Conservation (phyloP, 2,113 vertebrate genomes). For the Myotis brandtii region DNA sequence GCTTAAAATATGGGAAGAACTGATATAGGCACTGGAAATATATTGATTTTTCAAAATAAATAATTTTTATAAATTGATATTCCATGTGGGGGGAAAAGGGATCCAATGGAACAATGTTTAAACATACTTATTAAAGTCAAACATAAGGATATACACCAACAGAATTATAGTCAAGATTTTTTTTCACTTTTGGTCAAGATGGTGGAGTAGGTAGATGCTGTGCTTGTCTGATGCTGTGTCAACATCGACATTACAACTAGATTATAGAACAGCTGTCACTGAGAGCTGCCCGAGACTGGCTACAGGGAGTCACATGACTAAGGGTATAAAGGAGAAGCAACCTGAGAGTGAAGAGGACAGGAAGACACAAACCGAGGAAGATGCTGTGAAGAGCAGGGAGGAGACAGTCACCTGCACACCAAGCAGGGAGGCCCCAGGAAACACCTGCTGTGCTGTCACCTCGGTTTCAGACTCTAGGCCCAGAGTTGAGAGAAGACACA, state of each 20-base stretch:
- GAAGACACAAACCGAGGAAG: not conserved
- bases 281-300: not conserved
- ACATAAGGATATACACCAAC: not conserved
- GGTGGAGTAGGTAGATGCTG: not conserved
- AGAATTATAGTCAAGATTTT: not conserved
- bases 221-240: not conserved
- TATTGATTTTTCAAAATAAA: not conserved
- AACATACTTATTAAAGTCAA: not conserved
- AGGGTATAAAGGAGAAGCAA: not conserved
- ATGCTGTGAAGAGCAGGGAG: not conserved
- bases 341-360: not conserved
- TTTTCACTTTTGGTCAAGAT: not conserved
- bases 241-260: not conserved
- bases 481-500: not conserved
- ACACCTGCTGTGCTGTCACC: not conserved
- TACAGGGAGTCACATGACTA: not conserved
- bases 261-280: not conserved
- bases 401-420: not conserved
- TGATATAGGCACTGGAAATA: not conserved
- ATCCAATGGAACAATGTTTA: not conserved
- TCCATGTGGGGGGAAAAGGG: not conserved
- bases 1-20: not conserved
- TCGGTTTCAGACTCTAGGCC: not conserved
- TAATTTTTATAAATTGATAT: not conserved
- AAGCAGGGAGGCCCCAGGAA: not conserved